phyloP scores from a whole-genome alignment of 2,797 vertebrate species.

The Schizothorax lantsangensis region DNA sequence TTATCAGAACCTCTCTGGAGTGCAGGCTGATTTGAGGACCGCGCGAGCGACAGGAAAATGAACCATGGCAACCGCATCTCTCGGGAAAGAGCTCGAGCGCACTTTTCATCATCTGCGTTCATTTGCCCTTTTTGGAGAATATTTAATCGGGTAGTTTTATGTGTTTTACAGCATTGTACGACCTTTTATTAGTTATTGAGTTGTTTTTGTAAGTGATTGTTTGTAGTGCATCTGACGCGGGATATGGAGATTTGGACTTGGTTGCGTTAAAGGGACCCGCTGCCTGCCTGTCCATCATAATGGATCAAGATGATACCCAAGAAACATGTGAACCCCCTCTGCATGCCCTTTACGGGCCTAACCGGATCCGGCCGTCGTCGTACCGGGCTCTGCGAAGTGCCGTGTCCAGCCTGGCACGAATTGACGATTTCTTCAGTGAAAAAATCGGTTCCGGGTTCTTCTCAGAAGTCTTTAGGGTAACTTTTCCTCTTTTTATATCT shows the following conservation, averaged over 20 bases:
- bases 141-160: neutral
- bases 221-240: neutral
- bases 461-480: constrained; percentile 96
- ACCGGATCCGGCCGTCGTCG: constrained; percentile 87
- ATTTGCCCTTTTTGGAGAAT: constrained; percentile 9
- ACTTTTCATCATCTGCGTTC: neutral
- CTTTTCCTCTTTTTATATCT: neutral
- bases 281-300: constrained; percentile 48
- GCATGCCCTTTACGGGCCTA: constrained; percentile 75
- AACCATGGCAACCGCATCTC: constrained; percentile 50
- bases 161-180: neutral
- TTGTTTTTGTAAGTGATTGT: neutral
- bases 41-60: constrained; percentile 37
- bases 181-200: neutral
- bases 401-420: constrained; percentile 90
- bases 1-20: neutral
- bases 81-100: constrained; percentile 23
- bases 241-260: constrained; percentile 45
- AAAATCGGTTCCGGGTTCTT: constrained; percentile 96
- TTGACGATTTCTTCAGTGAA: constrained; percentile 96
- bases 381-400: constrained; percentile 92
- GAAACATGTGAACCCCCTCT: constrained; percentile 74
- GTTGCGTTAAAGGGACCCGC: constrained; percentile 14
- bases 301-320: constrained; percentile 72
- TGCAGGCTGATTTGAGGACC: neutral